A percentile compares a stretch with the other conserved stretches of the same genome.
phyloP scores from a whole-genome alignment of 1,140 invertebrate species.

The Drosophila simulans region DNA sequence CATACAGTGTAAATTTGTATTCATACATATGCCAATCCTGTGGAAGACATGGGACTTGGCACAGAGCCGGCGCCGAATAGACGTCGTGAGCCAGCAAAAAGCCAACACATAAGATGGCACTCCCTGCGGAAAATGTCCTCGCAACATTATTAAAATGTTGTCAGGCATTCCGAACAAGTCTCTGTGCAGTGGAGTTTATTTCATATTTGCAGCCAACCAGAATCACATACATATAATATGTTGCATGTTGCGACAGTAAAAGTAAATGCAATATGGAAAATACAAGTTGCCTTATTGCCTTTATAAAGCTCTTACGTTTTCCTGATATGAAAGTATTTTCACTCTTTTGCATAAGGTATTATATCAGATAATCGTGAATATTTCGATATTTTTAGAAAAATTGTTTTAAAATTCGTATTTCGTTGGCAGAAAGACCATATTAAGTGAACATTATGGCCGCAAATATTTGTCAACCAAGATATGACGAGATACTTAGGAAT shows the following conservation, averaged over 20 bases:
- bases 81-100: constrained; percentile 47
- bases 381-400: too few species aligned
- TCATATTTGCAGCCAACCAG: constrained; percentile 57
- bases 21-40: constrained; percentile 29
- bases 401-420: too few species aligned
- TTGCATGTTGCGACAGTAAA: constrained; percentile 11
- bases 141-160: constrained; percentile 72
- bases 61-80: constrained; percentile 13
- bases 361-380: too few species aligned
- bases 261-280: constrained; percentile 1
- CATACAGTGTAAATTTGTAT: constrained; percentile 14
- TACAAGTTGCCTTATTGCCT: constrained; percentile 11
- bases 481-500: neutral
- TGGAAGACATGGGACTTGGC: constrained; percentile 5
- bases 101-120: constrained; percentile 28
- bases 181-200: constrained; percentile 33
- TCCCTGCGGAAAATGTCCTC: constrained; percentile 37
- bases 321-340: neutral
- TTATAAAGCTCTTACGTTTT: neutral
- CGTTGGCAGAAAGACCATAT: too few species aligned
- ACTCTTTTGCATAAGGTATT: neutral
- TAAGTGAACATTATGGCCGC: too few species aligned
- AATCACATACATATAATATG: neutral
- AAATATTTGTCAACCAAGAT: neutral
- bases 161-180: constrained; percentile 66